Evolutionary conservation across 2,888 invertebrate genomes (phyloP), one percentile per base, ranked within the genome.

Genomic region (Leucophora obtusa): DNA sequence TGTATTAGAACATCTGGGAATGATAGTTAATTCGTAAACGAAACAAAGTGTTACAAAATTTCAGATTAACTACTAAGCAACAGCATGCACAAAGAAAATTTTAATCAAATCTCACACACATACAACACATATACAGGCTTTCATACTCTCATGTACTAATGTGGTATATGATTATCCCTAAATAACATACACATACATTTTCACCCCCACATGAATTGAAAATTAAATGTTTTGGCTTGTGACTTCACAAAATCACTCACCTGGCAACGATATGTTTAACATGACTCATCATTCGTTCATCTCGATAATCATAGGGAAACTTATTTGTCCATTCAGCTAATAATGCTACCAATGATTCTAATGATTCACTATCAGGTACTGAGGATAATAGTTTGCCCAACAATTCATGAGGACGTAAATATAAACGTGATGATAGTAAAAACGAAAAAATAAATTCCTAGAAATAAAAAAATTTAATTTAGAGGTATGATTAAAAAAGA

Each of bases 201-300:
- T 24, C 18, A 5, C 54, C 6, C 28, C 1, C 7, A 28, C 28
- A 28, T 6, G 4, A 28, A 28, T 54, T 54, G 24, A 54, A 54
- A 14, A n/a, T n/a, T 7, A 54, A 8, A 2, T n/a, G 7, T 9
- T 21, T 18, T 21, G 4, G 21, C 10, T 24, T 65, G 8, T 33
- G 8, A 7, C 7, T 35, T 15, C 8, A 14, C 9, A 15, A 1
- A 38, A 38, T 47, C 18, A 84, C 87, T 86, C 81, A 89, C 89
- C 88, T 89, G 83, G 88, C 87, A 88, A 90, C 90, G 89, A 90
- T 90, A 89, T 90, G 90, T 89, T 90, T 90, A 84, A 90, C 90
- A 87, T 90, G 90, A 85, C 86, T 89, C 90, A 90, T 90, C 86
- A 90, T 90, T 63, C 89, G 88, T 84, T 90, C 90, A 86, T 90